Evolutionary conservation across 2,113 vertebrate genomes (phyloP).

Genomic region (Phrynosoma platyrhinos): DNA sequence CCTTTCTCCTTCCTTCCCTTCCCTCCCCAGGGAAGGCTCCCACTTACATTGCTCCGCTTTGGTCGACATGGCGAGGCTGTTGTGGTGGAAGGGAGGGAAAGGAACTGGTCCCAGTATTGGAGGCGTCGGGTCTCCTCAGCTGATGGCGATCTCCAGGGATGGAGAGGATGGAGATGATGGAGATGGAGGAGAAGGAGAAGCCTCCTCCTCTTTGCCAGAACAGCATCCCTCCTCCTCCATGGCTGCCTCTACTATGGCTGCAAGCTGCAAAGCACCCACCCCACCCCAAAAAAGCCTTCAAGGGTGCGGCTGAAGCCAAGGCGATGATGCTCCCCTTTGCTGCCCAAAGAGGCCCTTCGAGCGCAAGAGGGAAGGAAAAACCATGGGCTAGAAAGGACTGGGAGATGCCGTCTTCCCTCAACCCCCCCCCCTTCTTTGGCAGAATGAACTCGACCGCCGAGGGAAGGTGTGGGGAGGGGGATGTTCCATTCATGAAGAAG

Average conservation of each 20-base stretch:
- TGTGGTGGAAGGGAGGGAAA: slow-evolving; percentile 17
- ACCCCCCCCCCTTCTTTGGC: rapidly evolving
- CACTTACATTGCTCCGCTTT: slow-evolving; percentile 98
- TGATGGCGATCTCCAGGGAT: slow-evolving; percentile 43
- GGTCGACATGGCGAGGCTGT: slow-evolving; percentile 90
- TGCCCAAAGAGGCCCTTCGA: no score
- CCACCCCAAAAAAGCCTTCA: neutral
- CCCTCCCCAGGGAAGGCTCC: slow-evolving; percentile 57
- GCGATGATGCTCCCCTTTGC: no score
- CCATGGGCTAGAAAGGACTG: neutral
- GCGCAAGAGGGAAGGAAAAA: neutral
- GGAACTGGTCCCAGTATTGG: slow-evolving; percentile 65
- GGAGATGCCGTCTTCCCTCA: neutral
- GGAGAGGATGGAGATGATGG: no score
- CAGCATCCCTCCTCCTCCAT: slow-evolving; percentile 66
- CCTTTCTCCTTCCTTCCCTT: slow-evolving; percentile 38
- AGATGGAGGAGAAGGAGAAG: no score
- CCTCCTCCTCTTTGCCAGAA: slow-evolving; percentile 49
- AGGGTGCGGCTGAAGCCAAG: no score
- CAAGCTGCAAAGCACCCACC: neutral
- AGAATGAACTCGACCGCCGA: neutral
- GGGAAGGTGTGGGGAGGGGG: neutral
- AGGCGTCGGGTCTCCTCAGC: slow-evolving; percentile 55
- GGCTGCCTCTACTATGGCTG: slow-evolving; percentile 68
- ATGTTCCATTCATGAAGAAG: neutral